These are phyloP conservation scores for Eremobia ochroleuca DNA, from an alignment of 2,888 invertebrate species.

Conservation along the genomic window DNA sequence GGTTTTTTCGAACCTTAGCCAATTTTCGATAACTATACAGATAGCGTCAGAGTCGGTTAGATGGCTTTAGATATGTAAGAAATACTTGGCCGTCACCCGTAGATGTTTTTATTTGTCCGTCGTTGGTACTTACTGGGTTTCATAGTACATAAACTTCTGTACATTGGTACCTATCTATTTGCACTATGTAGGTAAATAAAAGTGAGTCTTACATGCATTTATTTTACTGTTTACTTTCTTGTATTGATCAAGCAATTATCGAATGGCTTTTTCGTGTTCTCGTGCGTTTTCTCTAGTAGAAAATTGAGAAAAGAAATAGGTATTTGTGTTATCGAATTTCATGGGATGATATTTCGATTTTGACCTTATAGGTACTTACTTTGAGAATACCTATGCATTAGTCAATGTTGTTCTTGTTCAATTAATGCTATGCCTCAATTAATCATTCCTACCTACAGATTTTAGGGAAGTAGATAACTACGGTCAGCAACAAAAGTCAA, in stretches of 20 bases:
- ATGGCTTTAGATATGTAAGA: conserved; percentile 64
- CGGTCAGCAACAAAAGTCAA: background rate
- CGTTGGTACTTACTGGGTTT: background rate
- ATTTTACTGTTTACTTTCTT: conserved; percentile 36
- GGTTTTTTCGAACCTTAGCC: conserved; percentile 80
- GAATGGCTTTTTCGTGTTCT: conserved; percentile 39
- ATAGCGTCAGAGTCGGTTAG: conserved; percentile 75
- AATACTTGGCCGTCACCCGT: conserved; percentile 42
- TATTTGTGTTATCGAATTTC: conserved; percentile 40
- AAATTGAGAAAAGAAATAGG: conserved; percentile 38
- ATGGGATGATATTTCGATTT: conserved; percentile 29
- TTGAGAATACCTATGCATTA: background rate
- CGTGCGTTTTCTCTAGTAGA: conserved; percentile 31
- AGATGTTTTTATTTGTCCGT: conserved; percentile 17
- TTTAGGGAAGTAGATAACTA: background rate
- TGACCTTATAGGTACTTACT: conserved; percentile 1
- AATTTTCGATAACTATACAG: conserved; percentile 80
- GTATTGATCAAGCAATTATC: conserved; percentile 48
- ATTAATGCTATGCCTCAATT: background rate
- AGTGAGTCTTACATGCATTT: conserved; percentile 34
- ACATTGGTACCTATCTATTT: background rate
- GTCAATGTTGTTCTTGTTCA: background rate
- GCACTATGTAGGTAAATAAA: conserved; percentile 32
- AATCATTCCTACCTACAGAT: background rate
- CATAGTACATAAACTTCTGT: conserved; percentile 13